Base-by-base conservation (phyloP, 2,797 vertebrate species). In the Morus bassanus region DNA sequence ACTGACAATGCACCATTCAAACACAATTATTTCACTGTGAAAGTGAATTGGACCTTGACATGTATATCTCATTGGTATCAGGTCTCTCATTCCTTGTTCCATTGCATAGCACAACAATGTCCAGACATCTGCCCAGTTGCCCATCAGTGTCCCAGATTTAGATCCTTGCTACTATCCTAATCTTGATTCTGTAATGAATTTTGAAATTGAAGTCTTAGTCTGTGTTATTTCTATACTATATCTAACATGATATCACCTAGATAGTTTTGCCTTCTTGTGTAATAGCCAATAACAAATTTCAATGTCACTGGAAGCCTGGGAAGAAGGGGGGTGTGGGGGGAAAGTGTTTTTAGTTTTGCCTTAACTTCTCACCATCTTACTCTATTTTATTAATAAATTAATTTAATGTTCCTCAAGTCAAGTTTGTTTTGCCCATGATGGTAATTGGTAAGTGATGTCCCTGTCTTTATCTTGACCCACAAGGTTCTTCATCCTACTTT, bases 251-350 rank as follows among this genome's bases (percentile, higher is more conserved):
- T 51, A 53, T 57, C 25, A 45, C 15, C 8, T n/a, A 21, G 22
- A 35, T 13, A 73, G 9, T 15, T 75, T 69, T 88, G 30, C 19
- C 28, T 76, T 90, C 18, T 79, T 72, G 6, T 23, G 22, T 23
- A 80, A 54, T 31, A 51, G n/a, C 12, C 11, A 35, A 23, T 11
- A 50, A 48, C 7, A 45, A 21, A 69, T 73, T 56, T 73, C 41
- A 50, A 33, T 39, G 31, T 30, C 23, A 54, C 25, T 28, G 19
- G 7, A 85, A 67, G 7, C 4, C 31, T 45, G 53, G 25, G 33
- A 88, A 67, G 5, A 75, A 50, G n/a, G 39, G 2, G 6, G 4
- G 2, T 0, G 3, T 4, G 0, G 31, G 3, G 12, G 12, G 11
- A n/a, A 69, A 27, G 3, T 53, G 54, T 5, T 33, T 74, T 59